Evolutionary conservation across 2,888 invertebrate species (phyloP), one percentile per base, ranked within the genome.

Genomic region (Spilarctia lutea): DNA sequence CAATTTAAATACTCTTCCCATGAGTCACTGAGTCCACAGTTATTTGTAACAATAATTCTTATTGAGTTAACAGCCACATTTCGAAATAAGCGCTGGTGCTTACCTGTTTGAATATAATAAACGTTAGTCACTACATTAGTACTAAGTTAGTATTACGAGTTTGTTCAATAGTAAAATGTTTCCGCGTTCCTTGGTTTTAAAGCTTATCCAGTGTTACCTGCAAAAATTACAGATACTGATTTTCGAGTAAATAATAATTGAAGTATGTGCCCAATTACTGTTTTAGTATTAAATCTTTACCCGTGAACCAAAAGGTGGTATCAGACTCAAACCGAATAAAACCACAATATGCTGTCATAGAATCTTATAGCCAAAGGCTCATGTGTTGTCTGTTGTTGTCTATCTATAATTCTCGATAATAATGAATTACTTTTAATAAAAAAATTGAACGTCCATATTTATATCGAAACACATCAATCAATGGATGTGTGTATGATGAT

Each of bases 1-100:
- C 80, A 83, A 87, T 88, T 85, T 84, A 86, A 86, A 86, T 86
- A 81, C 79, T 73, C 83, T 78, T 65, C 66, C 68, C 78, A 68
- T 88, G 88, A 88, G 77, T 88, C 88, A 86, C 81, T 45, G 45
- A 13, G 70, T 56, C 68, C 67, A 65, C 42, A 42, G 69, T 60
- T 70, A 74, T 70, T 66, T 65, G 74, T 71, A 72, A 74, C 76
- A 80, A 80, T 81, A 81, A 79, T 74, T 70, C 69, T 71, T 67
- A 76, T 76, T 74, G 72, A 77, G 33, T 68, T 65, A 78, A 71
- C 66, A 74, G 77, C 72, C 73, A 75, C 63, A 74, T 83, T 84
- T 85, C 82, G 71, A 75, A 81, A 85, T 72, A 66, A 69, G 68
- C 33, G 68, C 30, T 52, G 73, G 45, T 70, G 73, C 76, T 81